Conservation (phyloP, 1,140 invertebrate genomes). For the Scaptomyza montana region DNA sequence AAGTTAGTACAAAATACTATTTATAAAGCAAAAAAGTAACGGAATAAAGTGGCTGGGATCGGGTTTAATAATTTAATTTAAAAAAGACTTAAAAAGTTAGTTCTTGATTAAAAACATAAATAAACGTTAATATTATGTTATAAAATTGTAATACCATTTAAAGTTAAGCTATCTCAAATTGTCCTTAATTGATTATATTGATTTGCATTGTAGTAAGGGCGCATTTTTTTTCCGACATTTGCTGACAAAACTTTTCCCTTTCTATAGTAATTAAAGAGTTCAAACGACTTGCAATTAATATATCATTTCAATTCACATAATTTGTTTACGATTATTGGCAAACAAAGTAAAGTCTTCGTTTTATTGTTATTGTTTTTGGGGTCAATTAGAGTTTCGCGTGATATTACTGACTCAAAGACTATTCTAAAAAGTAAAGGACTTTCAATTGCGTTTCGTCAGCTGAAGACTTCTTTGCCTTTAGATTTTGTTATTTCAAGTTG, state of each 20-base stretch:
- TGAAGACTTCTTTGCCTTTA: background rate
- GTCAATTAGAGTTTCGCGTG: conserved; percentile 71
- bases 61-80: too few species aligned
- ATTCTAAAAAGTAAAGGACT: background rate
- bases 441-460: conserved; percentile 3
- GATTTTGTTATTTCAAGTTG: background rate
- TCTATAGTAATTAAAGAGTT: background rate
- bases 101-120: too few species aligned
- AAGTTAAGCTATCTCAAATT: background rate
- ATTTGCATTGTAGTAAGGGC: background rate
- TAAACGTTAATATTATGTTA: too few species aligned
- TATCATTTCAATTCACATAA: conserved; percentile 75
- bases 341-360: conserved; percentile 39
- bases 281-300: conserved; percentile 45
- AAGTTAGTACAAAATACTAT: too few species aligned
- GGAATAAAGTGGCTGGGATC: too few species aligned
- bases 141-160: too few species aligned
- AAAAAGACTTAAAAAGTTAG: too few species aligned
- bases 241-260: background rate
- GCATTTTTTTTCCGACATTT: too few species aligned
- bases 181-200: conserved; percentile 16
- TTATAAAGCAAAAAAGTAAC: too few species aligned
- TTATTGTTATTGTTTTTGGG: conserved; percentile 25
- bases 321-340: conserved; percentile 75
- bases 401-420: conserved; percentile 11